Base-by-base conservation (phyloP, 2,888 invertebrate species). In the Eumacrocentrus americanus region DNA sequence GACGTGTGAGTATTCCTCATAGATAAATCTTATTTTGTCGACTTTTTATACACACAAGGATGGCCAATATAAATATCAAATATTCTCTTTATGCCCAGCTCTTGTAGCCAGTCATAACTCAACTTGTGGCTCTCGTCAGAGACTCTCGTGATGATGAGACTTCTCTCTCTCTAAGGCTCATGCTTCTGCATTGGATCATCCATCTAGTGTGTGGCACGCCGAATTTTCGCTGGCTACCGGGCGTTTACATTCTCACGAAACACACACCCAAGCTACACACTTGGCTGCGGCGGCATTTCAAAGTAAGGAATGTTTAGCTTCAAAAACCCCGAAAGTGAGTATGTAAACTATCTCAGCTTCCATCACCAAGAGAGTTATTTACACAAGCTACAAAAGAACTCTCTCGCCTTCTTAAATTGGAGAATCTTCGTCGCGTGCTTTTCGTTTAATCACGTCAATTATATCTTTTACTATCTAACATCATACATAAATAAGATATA, bases 301-400 rank as follows among this genome's bases (percentile, higher is more conserved):
- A 78, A 78, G 75, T 57, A 62, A 66, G 68, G 65, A 68, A 65
- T 78, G 77, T 78, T 79, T 79, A 70, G 73, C 72, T 77, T 77
- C 77, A 74, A 73, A n/a, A n/a, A 73, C 73, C 68, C 11, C 70
- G 73, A 77, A 75, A 75, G 76, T 74, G 73, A 73, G 74, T 75
- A 29, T 29, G 74, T 78, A 78, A 79, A 79, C 79, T 76, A 76
- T 50, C 58, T 34, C 40, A 25, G 44, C 38, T 44, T 29, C 23
- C 9, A 29, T 29, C n/a, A n/a, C n/a, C n/a, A n/a, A n/a, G n/a
- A n/a, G n/a, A n/a, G n/a, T n/a, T n/a, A n/a, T n/a, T n/a, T n/a
- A n/a, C n/a, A n/a, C n/a, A n/a, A n/a, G n/a, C n/a, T n/a, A n/a
- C n/a, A n/a, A n/a, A n/a, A n/a, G n/a, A n/a, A n/a, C n/a, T n/a